Conservation (phyloP, 1,140 invertebrate genomes). For the Akabosia matsudoensis region DNA sequence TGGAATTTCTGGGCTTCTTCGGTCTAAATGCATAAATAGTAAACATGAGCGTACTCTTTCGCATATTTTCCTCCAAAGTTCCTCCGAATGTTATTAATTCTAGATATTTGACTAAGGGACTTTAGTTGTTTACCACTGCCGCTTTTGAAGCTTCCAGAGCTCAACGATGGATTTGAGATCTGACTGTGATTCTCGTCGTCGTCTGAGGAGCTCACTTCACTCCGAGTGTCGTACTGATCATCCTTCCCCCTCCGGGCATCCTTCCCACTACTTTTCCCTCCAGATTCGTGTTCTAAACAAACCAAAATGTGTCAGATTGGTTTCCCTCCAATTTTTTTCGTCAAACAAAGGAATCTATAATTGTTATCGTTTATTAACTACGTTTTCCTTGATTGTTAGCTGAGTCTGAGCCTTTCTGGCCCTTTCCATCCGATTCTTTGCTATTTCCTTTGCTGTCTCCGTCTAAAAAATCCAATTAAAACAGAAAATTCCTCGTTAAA, state of each 20-base stretch:
- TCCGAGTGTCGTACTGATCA: slow-evolving; percentile 63
- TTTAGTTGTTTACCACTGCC: not conserved
- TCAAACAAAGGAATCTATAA: not conserved
- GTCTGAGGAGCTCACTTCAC: slow-evolving; percentile 55
- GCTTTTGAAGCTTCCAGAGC: slow-evolving; percentile 15
- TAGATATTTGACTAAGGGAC: not conserved
- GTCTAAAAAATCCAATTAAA: too few species aligned
- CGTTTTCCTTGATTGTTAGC: not conserved
- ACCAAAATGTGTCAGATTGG: not conserved
- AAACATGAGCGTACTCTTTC: too few species aligned
- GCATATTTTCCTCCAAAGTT: too few species aligned
- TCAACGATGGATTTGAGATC: slow-evolving; percentile 37
- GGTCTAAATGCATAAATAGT: not conserved
- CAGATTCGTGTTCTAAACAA: not conserved
- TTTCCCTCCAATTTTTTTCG: too few species aligned
- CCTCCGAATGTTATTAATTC: too few species aligned
- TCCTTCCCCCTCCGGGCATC: not conserved
- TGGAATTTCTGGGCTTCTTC: not conserved
- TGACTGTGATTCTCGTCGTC: slow-evolving; percentile 34
- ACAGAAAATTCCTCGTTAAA: too few species aligned
- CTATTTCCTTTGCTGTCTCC: not conserved
- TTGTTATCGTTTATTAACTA: not conserved
- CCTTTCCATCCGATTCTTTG: not conserved
- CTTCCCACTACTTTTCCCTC: not conserved
- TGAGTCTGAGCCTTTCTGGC: not conserved